Conservation (phyloP, 2,113 vertebrate genomes). For the Rana temporaria region DNA sequence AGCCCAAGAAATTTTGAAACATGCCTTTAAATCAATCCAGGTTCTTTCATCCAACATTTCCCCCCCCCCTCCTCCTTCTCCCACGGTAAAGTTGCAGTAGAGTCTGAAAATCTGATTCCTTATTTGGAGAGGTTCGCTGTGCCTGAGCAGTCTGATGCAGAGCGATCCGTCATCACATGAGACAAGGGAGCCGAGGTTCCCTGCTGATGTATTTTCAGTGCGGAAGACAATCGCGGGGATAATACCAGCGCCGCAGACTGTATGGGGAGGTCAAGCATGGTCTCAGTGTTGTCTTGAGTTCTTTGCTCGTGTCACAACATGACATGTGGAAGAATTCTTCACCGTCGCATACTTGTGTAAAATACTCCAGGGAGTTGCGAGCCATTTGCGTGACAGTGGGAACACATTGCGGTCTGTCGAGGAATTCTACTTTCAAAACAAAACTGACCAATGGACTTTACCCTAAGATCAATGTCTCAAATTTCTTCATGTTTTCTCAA, state of each 20-base stretch:
- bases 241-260: not conserved
- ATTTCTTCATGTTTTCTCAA: too few species aligned
- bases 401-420: not conserved
- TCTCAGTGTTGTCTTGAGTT: slow-evolving; percentile 7
- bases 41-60: too few species aligned
- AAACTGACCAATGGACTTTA: not conserved
- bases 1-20: too few species aligned
- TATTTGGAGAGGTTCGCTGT: too few species aligned
- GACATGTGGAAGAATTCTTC: slow-evolving; percentile 18
- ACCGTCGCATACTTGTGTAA: slow-evolving; percentile 21
- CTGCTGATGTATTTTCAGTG: not conserved
- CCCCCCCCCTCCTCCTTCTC: too few species aligned
- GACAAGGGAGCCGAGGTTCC: not conserved
- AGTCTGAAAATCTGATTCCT: too few species aligned
- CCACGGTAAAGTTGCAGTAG: too few species aligned
- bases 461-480: too few species aligned
- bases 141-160: not conserved
- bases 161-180: not conserved
- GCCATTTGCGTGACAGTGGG: not conserved
- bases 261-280: slow-evolving; percentile 11
- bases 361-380: slow-evolving; percentile 28
- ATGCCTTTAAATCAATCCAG: too few species aligned
- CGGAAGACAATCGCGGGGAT: not conserved
- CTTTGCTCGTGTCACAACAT: slow-evolving; percentile 36
- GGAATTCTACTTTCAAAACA: not conserved